Base-by-base conservation (phyloP, 2,888 invertebrate genomes). In the Monoplex corrugatus region DNA sequence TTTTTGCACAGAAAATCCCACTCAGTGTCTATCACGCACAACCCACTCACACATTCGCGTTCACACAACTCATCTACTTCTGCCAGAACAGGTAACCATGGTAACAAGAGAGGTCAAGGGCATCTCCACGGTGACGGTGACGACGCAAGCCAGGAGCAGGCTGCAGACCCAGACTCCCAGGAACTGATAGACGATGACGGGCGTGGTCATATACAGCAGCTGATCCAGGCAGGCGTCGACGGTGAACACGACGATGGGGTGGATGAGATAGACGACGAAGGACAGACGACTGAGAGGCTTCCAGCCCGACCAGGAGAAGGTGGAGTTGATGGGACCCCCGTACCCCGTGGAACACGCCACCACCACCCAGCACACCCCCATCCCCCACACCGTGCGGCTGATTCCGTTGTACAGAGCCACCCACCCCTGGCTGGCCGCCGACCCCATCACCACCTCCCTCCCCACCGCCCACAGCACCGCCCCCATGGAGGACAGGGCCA, bases 231-330 rank as follows among this genome's bases (percentile, higher is more conserved):
- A 68, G 23, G 40, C 40, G 40, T 23, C 43, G 43, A 57, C 38
- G n/a, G 32, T 19, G 23, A 68, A 23, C 10, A 50, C 43, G 35
- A 86, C 68, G 35, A 86, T 38, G 23, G 86, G 86, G 44, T 86
- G 86, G 6, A 72, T 35, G 32, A 86, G 43, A 72, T 86, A 86
- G 68, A 38, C 40, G 40, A 13, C 40, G 68, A 57, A 86, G 35
- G n/a, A 38, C 63, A 86, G 63, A 43, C 86, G 86, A 38, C 86
- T 72, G 38, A 86, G 35, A 13, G 86, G 86, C 40, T 57, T 40
- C 86, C 86, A 86, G 0, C 68, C 43, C 0, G 19, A 19, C 86
- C 86, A 86, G 19, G 86, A 63, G 28, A 86, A 23, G 13, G 68
- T 10, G 57, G 50, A 16, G 86, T 63, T 68, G 40, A 63, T 43